A percentile compares a stretch with the other conserved stretches of the same genome.
phyloP scores from a whole-genome alignment of 1,140 invertebrate genomes.

The Philotrypesis tridentata region DNA sequence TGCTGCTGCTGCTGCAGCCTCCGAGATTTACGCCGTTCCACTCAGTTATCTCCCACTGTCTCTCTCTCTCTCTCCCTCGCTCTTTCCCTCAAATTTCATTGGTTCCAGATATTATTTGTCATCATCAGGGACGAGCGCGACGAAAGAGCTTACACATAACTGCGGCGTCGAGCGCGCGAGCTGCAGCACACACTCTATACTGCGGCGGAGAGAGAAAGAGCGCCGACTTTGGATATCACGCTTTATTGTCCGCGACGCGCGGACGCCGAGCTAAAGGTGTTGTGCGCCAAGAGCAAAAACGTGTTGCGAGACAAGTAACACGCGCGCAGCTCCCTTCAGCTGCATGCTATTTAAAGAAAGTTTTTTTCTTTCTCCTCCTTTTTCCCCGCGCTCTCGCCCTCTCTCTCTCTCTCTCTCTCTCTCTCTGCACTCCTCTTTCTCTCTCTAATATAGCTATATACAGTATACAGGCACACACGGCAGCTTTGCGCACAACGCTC shows the following conservation, averaged over 20 bases:
- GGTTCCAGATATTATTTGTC: constrained; percentile 70
- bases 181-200: no score
- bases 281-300: constrained; percentile 15
- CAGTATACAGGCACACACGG: background rate
- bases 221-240: background rate
- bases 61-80: constrained; percentile 43
- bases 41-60: constrained; percentile 51
- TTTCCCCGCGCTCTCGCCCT: background rate
- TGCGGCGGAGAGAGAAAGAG: no score
- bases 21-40: constrained; percentile 67
- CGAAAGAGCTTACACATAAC: constrained; percentile 55
- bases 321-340: background rate
- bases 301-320: background rate
- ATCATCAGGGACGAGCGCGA: constrained; percentile 63
- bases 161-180: background rate
- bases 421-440: no score
- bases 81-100: constrained; percentile 61
- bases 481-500: background rate
- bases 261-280: background rate
- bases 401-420: background rate
- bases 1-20: no score
- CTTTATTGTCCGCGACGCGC: background rate
- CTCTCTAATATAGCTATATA: background rate
- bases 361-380: background rate
- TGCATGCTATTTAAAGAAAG: background rate